Conservation (phyloP, 1,140 invertebrate genomes). For the Vanessa tameamea region DNA sequence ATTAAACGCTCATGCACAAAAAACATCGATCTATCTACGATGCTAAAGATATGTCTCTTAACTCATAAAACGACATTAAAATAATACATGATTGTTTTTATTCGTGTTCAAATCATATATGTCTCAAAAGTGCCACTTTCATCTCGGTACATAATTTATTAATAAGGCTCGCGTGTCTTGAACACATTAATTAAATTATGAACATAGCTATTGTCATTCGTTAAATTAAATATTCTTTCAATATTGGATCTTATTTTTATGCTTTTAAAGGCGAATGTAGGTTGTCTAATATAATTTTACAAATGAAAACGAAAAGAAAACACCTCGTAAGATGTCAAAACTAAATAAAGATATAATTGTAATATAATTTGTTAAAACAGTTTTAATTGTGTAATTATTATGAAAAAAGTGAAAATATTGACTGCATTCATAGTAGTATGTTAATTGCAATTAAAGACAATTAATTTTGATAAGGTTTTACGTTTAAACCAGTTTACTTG, state of each 20-base stretch:
- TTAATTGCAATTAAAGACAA: too few relatives aligned
- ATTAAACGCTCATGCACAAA: too few relatives aligned
- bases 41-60: too few relatives aligned
- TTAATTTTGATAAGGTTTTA: too few relatives aligned
- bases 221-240: conserved; percentile 6
- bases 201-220: conserved; percentile 12
- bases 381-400: neutral
- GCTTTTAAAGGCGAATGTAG: neutral
- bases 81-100: neutral
- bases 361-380: conserved; percentile 6
- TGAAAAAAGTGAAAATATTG: neutral
- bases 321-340: conserved; percentile 26
- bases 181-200: conserved; percentile 32
- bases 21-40: too few relatives aligned
- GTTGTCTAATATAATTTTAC: neutral
- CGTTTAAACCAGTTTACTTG: too few relatives aligned
- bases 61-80: neutral
- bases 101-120: neutral
- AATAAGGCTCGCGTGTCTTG: conserved; percentile 37
- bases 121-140: conserved; percentile 15
- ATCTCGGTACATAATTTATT: conserved; percentile 28
- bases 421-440: too few relatives aligned
- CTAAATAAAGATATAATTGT: conserved; percentile 12
- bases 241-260: neutral
- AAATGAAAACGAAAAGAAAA: conserved; percentile 46